phyloP scores from a whole-genome alignment of 2,888 invertebrate genomes.

The Xestoiulus laeticollis region DNA sequence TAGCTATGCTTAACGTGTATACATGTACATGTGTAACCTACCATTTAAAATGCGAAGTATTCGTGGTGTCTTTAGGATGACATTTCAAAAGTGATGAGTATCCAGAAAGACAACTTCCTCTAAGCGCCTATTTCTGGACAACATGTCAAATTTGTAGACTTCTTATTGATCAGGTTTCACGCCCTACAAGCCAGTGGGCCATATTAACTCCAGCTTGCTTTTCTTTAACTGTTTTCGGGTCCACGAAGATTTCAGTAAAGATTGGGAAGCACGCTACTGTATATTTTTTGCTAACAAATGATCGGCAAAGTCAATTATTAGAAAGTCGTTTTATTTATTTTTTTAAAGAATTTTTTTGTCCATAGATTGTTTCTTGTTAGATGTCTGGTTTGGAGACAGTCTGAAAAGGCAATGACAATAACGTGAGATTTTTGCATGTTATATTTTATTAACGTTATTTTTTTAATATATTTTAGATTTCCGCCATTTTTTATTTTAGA shows the following conservation, averaged over 20 bases:
- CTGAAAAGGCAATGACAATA: neutral
- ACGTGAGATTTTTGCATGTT: no score
- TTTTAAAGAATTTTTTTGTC: neutral
- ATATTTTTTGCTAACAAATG: neutral
- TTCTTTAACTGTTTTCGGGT: neutral
- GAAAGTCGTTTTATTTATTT: neutral
- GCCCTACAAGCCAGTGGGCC: neutral
- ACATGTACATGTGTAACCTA: neutral
- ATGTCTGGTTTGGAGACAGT: neutral
- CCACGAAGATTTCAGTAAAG: neutral
- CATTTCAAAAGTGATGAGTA: neutral
- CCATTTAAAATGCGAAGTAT: neutral
- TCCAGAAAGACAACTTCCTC: neutral
- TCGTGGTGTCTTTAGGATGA: neutral
- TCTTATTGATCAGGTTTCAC: conserved; percentile 8
- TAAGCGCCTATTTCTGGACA: neutral
- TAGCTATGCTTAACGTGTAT: neutral
- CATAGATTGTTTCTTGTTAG: neutral
- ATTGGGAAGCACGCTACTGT: neutral
- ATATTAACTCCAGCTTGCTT: neutral
- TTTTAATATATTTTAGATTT: neutral
- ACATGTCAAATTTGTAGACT: neutral
- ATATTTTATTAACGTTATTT: neutral
- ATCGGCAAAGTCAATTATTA: neutral
- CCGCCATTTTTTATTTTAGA: neutral